A percentile compares a stretch with the other conserved stretches of the same genome.
Evolutionary conservation across 2,888 invertebrate species (phyloP).

Genomic region (Spodoptera littoralis): DNA sequence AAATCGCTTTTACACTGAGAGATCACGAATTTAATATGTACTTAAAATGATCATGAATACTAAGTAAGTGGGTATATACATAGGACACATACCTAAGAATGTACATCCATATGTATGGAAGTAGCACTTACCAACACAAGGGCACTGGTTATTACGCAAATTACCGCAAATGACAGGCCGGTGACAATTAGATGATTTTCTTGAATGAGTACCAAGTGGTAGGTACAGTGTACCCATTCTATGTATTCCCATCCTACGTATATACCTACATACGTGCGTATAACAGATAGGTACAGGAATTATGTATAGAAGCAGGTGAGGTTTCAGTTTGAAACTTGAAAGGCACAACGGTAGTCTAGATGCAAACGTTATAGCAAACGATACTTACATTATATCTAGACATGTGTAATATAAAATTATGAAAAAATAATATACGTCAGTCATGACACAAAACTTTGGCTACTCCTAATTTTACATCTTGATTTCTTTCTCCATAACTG

Average conservation of each 20-base stretch:
- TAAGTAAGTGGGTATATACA: conserved; percentile 16
- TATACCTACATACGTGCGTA: conserved; percentile 37
- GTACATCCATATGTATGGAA: conserved; percentile 48
- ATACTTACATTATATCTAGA: too few species aligned
- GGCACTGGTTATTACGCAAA: conserved; percentile 79
- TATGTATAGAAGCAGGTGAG: too few species aligned
- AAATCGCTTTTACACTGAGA: too few species aligned
- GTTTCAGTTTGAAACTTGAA: too few species aligned
- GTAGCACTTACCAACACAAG: conserved; percentile 67
- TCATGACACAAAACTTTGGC: too few species aligned
- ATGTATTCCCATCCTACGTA: conserved; percentile 60
- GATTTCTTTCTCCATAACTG: too few species aligned
- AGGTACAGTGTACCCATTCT: conserved; percentile 32
- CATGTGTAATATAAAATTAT: too few species aligned
- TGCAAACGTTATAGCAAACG: too few species aligned
- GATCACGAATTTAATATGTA: background rate
- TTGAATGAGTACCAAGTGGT: conserved; percentile 72
- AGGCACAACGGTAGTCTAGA: too few species aligned
- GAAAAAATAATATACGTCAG: too few species aligned
- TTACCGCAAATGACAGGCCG: conserved; percentile 74
- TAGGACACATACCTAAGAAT: conserved; percentile 23
- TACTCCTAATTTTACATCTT: too few species aligned
- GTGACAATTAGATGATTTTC: conserved; percentile 78
- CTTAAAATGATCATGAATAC: conserved; percentile 9
- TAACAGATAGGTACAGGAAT: background rate